Evolutionary conservation across 2,113 vertebrate species (phyloP), one percentile per base, ranked within the genome.

Genomic region (Istiophorus platypterus): DNA sequence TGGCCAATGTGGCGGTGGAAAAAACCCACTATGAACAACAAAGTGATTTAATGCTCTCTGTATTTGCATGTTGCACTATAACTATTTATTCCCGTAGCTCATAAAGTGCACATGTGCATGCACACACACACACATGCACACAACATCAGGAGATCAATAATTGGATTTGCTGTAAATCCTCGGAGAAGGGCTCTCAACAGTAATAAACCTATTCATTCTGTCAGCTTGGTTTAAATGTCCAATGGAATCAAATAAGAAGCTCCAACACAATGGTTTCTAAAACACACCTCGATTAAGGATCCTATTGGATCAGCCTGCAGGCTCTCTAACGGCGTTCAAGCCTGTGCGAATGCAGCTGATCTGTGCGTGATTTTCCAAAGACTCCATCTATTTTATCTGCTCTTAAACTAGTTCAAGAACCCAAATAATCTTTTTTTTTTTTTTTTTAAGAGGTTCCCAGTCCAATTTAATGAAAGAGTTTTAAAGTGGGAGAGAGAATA

Each of bases 91-190:
- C 29, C 72, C 41, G 7, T 5, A 42, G 42, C 57, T 74, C 34
- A 20, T 15, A 47, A 47, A 65, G 9, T 47, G 61, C 34, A 27
- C 47, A 76, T 47, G 61, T 29, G n/a, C 47, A 76, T 56, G 37
- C 51, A 56, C 62, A 41, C 34, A 27, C 47, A 76, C 61, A 45
- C 51, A 56, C 62, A 41, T 61, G 51, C 41, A 34, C 4, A 29
- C 39, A 12, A 71, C 63, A 82, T 31, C 45, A 24, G 63, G 27
- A 57, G 61, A 85, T 85, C 79, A 75, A 72, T 85, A 58, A 66
- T 67, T 80, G 56, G 62, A 82, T 80, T 77, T 82, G 63, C 31
- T 76, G 34, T 72, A 54, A 58, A 80, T 49, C 37, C 56, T 51
- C 13, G 15, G n/a, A n/a, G 5, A 14, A 24, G 77, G 24, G 47